phyloP scores from a whole-genome alignment of 2,113 vertebrate species.

The Xiphophorus hellerii region DNA sequence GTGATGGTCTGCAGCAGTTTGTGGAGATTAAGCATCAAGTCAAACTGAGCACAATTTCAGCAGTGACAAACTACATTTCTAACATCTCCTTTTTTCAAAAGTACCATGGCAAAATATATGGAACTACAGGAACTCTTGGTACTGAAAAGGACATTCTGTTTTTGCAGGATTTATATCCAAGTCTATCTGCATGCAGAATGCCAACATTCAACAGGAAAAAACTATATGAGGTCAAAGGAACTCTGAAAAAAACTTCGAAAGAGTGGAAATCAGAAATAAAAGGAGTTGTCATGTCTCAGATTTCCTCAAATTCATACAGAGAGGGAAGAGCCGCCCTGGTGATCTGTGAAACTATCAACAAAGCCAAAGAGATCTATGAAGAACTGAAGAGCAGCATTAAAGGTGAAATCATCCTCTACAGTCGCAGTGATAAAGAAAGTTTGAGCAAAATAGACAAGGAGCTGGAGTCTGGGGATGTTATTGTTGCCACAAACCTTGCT shows the following conservation, averaged over 20 bases:
- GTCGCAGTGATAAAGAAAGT: conserved; percentile 24
- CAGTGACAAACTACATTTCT: conserved; percentile 36
- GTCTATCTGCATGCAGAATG: conserved; percentile 17
- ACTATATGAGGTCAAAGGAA: conserved; percentile 38
- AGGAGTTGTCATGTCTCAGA: background rate
- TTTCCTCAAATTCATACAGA: conserved; percentile 21
- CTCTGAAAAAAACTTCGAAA: conserved; percentile 4
- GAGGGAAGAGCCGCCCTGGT: conserved; percentile 22
- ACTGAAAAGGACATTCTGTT: conserved; percentile 19
- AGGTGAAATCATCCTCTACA: conserved; percentile 28
- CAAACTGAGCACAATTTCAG: conserved; percentile 40
- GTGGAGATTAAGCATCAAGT: conserved; percentile 46
- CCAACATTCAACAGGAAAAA: conserved; percentile 34
- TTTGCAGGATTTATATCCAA: conserved; percentile 29
- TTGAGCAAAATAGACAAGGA: conserved; percentile 18
- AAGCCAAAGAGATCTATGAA: conserved; percentile 29
- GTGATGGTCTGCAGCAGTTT: conserved; percentile 42
- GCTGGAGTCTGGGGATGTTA: conserved; percentile 34
- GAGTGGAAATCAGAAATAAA: conserved; percentile 48
- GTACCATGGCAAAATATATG: conserved; percentile 36
- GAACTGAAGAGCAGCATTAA: conserved; percentile 9
- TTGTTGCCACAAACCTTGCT: conserved; percentile 40
- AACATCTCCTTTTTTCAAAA: conserved; percentile 27
- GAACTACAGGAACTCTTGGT: conserved; percentile 42
- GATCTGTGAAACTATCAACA: conserved; percentile 43